phyloP scores from a whole-genome alignment of 2,797 vertebrate genomes.

The Poeciliopsis paucimaculata region DNA sequence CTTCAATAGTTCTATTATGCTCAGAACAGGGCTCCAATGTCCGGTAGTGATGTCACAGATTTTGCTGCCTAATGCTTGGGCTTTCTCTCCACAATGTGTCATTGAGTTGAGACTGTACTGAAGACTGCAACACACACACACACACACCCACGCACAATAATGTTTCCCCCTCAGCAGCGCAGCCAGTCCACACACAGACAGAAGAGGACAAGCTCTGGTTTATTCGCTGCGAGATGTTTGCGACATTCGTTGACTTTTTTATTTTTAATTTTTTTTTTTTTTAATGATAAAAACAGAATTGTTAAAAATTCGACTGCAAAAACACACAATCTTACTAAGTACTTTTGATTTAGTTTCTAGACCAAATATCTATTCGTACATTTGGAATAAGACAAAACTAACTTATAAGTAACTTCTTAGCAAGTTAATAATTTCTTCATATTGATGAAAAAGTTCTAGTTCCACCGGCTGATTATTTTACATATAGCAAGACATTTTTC shows the following conservation, averaged over 20 bases:
- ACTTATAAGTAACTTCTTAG: too few species aligned
- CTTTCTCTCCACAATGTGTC: slow-evolving; percentile 73
- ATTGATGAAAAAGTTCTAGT: too few species aligned
- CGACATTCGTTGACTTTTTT: neutral
- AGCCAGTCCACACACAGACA: slow-evolving; percentile 26
- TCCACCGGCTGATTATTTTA: too few species aligned
- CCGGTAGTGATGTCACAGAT: slow-evolving; percentile 76
- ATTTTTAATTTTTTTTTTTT: neutral
- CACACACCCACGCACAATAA: slow-evolving; percentile 43
- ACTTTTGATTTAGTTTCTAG: too few species aligned
- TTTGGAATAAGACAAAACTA: too few species aligned
- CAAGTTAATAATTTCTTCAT: too few species aligned
- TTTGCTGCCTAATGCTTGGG: slow-evolving; percentile 56
- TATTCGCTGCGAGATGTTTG: neutral
- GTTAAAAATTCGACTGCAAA: neutral
- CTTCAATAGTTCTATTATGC: slow-evolving; percentile 78
- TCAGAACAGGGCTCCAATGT: slow-evolving; percentile 75
- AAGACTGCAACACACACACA: neutral
- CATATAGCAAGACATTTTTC: too few species aligned
- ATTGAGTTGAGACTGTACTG: slow-evolving; percentile 65
- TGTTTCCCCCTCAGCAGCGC: slow-evolving; percentile 52
- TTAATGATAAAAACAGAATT: neutral
- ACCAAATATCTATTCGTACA: too few species aligned
- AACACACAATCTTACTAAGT: too few species aligned
- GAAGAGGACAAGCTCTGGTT: slow-evolving; percentile 14